Percentiles rank a stretch among this genome's conserved stretches.
phyloP scores from a whole-genome alignment of 2,888 invertebrate genomes.

The Cyaniris semiargus region DNA sequence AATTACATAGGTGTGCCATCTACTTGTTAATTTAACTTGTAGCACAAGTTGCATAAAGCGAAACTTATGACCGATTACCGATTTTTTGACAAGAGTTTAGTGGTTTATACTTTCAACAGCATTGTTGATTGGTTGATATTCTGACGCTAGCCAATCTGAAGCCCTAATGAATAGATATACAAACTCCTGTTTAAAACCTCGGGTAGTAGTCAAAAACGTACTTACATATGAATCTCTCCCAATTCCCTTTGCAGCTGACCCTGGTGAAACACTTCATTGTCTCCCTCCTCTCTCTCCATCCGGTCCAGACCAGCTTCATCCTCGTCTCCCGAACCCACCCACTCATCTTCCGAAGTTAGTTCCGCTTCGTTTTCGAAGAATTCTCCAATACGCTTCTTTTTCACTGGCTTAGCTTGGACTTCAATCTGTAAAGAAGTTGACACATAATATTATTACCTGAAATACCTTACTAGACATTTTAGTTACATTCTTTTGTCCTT shows the following conservation, averaged over 20 bases:
- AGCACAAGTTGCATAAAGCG: no score
- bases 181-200: no score
- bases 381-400: slow-evolving; percentile 79
- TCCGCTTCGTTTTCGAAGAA: slow-evolving; percentile 96
- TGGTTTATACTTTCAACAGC: no score
- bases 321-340: slow-evolving; percentile 91
- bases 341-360: slow-evolving; percentile 91
- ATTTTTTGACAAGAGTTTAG: no score
- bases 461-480: not conserved
- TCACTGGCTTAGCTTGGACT: slow-evolving; percentile 49
- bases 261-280: slow-evolving; percentile 90
- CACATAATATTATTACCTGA: not conserved
- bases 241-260: slow-evolving; percentile 88
- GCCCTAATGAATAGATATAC: no score
- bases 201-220: no score
- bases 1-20: no score
- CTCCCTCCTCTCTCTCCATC: slow-evolving; percentile 91
- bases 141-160: no score
- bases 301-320: slow-evolving; percentile 89
- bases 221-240: slow-evolving; percentile 91
- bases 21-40: no score
- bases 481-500: no score
- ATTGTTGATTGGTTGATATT: no score
- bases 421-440: slow-evolving; percentile 54
- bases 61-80: no score